Conservation (phyloP, 1,140 invertebrate genomes). For the Drosophila sulfurigaster region DNA sequence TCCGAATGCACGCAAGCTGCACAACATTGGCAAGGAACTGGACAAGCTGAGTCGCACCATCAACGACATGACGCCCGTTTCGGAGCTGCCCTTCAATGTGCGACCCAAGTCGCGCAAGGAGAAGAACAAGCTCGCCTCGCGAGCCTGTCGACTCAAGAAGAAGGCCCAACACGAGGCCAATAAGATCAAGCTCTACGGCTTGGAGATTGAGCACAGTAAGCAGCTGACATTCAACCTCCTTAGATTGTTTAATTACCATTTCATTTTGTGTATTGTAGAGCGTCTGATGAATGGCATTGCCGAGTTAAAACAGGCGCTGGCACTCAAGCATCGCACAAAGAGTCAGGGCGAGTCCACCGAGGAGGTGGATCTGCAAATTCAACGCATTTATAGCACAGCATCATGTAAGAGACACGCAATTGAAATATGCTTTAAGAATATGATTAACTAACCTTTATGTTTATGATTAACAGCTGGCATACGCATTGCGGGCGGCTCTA, state of each 20-base stretch:
- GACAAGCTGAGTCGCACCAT: slow-evolving; percentile 96
- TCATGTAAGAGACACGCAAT: slow-evolving; percentile 86
- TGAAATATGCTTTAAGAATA: not conserved
- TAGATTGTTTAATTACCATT: not conserved
- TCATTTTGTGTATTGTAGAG: slow-evolving; percentile 85
- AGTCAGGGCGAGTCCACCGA: slow-evolving; percentile 86
- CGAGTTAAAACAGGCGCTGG: slow-evolving; percentile 88
- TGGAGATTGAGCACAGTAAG: slow-evolving; percentile 97
- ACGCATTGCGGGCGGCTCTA: slow-evolving; percentile 92
- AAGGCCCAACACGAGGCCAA: slow-evolving; percentile 98
- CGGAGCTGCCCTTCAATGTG: slow-evolving; percentile 95
- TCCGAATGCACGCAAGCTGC: slow-evolving; percentile 96
- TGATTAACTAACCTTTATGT: not conserved
- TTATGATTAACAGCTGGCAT: slow-evolving; percentile 86
- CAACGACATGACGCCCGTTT: slow-evolving; percentile 97
- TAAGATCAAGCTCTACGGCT: slow-evolving; percentile 96
- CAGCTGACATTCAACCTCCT: slow-evolving; percentile 44
- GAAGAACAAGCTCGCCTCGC: slow-evolving; percentile 98
- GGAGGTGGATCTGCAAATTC: slow-evolving; percentile 88
- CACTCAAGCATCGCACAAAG: slow-evolving; percentile 86
- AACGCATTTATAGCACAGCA: slow-evolving; percentile 88
- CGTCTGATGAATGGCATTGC: slow-evolving; percentile 89
- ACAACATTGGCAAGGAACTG: slow-evolving; percentile 95
- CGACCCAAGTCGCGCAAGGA: slow-evolving; percentile 97
- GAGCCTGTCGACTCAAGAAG: slow-evolving; percentile 97